Evolutionary conservation across 2,888 invertebrate genomes (phyloP).

Genomic region (Seira ritae): DNA sequence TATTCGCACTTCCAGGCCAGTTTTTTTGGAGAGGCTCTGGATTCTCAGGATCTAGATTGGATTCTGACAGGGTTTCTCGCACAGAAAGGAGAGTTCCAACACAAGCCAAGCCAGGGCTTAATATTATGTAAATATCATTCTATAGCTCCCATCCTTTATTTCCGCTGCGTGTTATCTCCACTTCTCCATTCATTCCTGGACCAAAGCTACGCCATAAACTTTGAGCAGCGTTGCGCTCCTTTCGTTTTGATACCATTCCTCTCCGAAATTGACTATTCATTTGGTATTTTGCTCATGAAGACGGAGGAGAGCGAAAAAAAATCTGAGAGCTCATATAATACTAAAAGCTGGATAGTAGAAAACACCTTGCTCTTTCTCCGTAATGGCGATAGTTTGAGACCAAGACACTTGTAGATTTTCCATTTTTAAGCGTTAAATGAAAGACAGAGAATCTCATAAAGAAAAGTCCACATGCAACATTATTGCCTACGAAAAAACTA

Average conservation of each 20-base stretch:
- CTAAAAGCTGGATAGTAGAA: no score
- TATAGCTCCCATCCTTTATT: conserved; percentile 23
- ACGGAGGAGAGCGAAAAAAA: no score
- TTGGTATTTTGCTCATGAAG: background rate
- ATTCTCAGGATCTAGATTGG: background rate
- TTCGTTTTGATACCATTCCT: background rate
- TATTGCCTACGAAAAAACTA: background rate
- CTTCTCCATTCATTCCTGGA: background rate
- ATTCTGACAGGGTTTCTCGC: background rate
- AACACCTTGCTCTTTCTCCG: conserved; percentile 19
- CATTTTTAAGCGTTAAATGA: conserved; percentile 12
- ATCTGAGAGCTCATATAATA: no score
- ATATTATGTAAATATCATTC: conserved; percentile 62
- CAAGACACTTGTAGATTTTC: conserved; percentile 56
- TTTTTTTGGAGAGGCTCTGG: background rate
- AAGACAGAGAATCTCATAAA: conserved; percentile 1
- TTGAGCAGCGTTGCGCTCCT: background rate
- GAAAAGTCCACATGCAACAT: background rate
- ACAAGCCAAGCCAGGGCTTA: no score
- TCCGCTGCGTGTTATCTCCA: background rate
- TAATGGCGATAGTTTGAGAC: background rate
- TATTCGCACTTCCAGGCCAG: conserved; percentile 30
- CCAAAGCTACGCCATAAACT: background rate
- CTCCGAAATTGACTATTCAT: conserved; percentile 14
- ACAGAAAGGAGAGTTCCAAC: background rate